Percentiles rank a stretch among this genome's conserved stretches.
phyloP scores from a whole-genome alignment of 2,797 vertebrate genomes.

The Argentina silus region DNA sequence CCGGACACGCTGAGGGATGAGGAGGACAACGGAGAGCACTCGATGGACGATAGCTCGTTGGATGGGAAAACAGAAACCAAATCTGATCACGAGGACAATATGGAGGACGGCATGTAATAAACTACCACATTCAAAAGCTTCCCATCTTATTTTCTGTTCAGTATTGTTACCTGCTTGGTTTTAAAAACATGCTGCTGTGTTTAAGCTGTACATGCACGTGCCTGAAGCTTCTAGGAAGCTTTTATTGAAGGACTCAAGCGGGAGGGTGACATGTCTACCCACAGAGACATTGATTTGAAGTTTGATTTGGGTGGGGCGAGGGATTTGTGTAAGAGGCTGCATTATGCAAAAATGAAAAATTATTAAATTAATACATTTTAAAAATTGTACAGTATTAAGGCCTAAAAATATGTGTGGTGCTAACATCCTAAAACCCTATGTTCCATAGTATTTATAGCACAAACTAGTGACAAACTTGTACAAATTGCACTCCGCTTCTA shows the following conservation, averaged over 20 bases:
- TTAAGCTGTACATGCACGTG: conserved; percentile 95
- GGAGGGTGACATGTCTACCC: conserved; percentile 82
- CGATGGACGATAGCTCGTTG: conserved; percentile 98
- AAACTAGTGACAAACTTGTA: conserved; percentile 99
- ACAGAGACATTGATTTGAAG: conserved; percentile 83
- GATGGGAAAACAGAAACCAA: conserved; percentile 99
- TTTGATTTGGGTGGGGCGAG: conserved; percentile 76
- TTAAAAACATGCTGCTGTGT: conserved; percentile 85
- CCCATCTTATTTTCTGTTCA: conserved; percentile 84
- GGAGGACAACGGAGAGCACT: conserved; percentile 96
- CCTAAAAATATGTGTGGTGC: conserved; percentile 99
- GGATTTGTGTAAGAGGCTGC: conserved; percentile 94
- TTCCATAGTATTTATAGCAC: conserved; percentile 99
- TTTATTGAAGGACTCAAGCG: conserved; percentile 86
- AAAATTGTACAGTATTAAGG: conserved; percentile 99
- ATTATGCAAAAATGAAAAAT: conserved; percentile 94
- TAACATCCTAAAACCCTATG: conserved; percentile 95
- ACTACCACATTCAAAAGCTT: conserved; percentile 90
- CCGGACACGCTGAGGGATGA: conserved; percentile 96
- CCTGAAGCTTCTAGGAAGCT: conserved; percentile 98
- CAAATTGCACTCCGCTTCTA: conserved; percentile 99
- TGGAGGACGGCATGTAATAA: conserved; percentile 96
- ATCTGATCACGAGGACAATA: conserved; percentile 98
- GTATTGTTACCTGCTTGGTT: conserved; percentile 93
- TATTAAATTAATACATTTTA: conserved; percentile 82